phyloP scores from a whole-genome alignment of 2,113 vertebrate species.

The Pterophyllum scalare region DNA sequence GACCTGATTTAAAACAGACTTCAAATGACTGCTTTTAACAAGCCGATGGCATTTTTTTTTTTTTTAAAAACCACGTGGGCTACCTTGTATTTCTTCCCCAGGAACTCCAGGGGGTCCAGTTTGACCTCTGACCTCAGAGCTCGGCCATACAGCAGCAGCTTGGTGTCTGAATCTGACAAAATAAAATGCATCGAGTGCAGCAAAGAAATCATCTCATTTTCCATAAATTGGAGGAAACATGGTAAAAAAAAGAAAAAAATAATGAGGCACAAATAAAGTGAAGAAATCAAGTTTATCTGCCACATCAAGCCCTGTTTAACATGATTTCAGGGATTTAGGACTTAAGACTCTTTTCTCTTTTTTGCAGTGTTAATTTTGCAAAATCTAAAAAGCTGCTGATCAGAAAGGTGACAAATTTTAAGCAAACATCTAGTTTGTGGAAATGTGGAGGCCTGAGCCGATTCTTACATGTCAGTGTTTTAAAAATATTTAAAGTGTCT shows the following conservation, averaged over 20 bases:
- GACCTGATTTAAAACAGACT: conserved; percentile 55
- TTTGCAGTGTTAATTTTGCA: too few relatives aligned
- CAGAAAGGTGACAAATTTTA: too few relatives aligned
- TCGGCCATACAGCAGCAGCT: conserved; percentile 77
- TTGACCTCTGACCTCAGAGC: conserved; percentile 79
- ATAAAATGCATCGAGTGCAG: too few relatives aligned
- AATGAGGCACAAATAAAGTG: neutral
- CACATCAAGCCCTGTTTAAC: neutral
- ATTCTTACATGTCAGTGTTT: neutral
- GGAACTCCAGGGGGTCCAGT: conserved; percentile 77
- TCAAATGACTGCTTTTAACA: neutral
- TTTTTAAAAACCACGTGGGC: neutral
- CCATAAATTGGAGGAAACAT: too few relatives aligned
- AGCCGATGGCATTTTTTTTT: neutral
- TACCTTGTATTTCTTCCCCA: conserved; percentile 81
- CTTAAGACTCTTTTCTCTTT: neutral
- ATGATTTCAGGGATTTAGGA: too few relatives aligned
- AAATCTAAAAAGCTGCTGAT: too few relatives aligned
- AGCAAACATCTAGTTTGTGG: neutral
- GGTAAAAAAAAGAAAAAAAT: too few relatives aligned
- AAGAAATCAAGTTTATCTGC: neutral
- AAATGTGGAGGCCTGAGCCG: neutral
- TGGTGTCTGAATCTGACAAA: conserved; percentile 77
- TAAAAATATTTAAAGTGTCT: too few relatives aligned
- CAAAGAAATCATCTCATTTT: neutral